phyloP scores from a whole-genome alignment of 2,797 vertebrate genomes.

The Esox masquinongy region DNA sequence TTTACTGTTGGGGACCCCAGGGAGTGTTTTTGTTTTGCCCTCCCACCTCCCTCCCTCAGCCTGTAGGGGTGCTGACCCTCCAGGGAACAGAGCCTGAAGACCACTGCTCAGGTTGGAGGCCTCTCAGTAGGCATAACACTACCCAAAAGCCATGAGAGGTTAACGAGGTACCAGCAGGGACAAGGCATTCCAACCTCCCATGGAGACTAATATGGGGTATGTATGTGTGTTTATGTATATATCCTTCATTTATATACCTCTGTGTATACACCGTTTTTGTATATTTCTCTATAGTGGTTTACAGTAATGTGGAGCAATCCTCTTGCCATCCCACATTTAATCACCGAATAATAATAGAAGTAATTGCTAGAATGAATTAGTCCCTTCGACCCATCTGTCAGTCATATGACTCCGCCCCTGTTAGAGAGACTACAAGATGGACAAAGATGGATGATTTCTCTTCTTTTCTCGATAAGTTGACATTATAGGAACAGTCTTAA shows the following conservation, averaged over 20 bases:
- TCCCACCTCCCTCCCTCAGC: slow-evolving; percentile 14
- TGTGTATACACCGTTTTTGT: background rate
- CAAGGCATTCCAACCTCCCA: slow-evolving; percentile 12
- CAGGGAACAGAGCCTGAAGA: background rate
- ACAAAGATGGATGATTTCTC: background rate
- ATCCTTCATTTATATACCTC: background rate
- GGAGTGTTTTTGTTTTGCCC: slow-evolving; percentile 20
- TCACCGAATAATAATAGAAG: background rate
- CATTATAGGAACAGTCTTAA: background rate
- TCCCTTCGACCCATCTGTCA: background rate
- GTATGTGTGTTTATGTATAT: background rate
- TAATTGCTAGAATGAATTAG: background rate
- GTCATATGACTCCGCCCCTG: background rate
- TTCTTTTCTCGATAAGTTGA: background rate
- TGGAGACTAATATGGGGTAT: background rate
- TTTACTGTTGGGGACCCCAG: slow-evolving; percentile 9
- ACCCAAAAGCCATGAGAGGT: slow-evolving; percentile 1
- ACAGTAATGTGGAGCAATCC: too few species aligned
- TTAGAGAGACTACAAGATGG: background rate
- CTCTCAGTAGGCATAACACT: slow-evolving; percentile 14
- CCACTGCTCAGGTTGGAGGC: slow-evolving; percentile 10
- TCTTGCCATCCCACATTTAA: background rate
- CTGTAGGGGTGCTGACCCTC: slow-evolving; percentile 3
- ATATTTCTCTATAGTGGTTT: background rate
- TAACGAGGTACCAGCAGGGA: slow-evolving; percentile 21